phyloP scores from a whole-genome alignment of 2,888 invertebrate species.

The Syritta pipiens region DNA sequence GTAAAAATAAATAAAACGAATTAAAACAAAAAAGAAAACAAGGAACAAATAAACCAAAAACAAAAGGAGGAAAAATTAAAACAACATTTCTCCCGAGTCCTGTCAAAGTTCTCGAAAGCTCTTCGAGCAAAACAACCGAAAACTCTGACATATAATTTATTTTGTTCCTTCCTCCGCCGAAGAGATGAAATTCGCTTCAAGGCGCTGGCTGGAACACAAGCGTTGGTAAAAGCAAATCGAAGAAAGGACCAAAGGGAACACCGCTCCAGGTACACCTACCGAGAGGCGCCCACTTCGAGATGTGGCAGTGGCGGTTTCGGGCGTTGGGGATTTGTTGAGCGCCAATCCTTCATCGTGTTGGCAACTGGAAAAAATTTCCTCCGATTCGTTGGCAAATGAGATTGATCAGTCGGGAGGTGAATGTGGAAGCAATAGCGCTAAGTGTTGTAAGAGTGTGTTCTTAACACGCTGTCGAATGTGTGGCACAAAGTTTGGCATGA shows the following conservation, averaged over 20 bases:
- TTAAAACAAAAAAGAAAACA: conserved; percentile 13
- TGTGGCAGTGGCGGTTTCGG: too few relatives aligned
- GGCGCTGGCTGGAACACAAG: background rate
- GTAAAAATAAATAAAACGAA: conserved; percentile 45
- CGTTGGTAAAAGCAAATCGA: background rate
- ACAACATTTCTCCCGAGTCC: conserved; percentile 62
- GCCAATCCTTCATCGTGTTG: conserved; percentile 58
- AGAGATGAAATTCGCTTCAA: background rate
- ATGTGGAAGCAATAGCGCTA: conserved; percentile 22
- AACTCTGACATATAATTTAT: conserved; percentile 65
- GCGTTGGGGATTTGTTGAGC: conserved; percentile 50
- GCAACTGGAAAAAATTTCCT: conserved; percentile 50
- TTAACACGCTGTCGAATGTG: conserved; percentile 21
- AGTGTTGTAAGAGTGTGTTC: conserved; percentile 13
- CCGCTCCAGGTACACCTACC: too few relatives aligned
- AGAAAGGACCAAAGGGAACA: conserved; percentile 28
- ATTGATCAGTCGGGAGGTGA: conserved; percentile 47
- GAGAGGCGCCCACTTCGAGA: too few relatives aligned
- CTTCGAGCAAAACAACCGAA: conserved; percentile 24
- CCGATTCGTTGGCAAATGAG: conserved; percentile 59
- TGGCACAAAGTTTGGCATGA: conserved; percentile 21
- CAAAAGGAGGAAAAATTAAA: conserved; percentile 53
- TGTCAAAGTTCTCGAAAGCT: conserved; percentile 57
- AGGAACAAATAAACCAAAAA: conserved; percentile 22
- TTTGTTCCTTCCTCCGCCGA: conserved; percentile 37